Evolutionary conservation across 1,140 invertebrate species (phyloP).

Genomic region (Aricia agestis): DNA sequence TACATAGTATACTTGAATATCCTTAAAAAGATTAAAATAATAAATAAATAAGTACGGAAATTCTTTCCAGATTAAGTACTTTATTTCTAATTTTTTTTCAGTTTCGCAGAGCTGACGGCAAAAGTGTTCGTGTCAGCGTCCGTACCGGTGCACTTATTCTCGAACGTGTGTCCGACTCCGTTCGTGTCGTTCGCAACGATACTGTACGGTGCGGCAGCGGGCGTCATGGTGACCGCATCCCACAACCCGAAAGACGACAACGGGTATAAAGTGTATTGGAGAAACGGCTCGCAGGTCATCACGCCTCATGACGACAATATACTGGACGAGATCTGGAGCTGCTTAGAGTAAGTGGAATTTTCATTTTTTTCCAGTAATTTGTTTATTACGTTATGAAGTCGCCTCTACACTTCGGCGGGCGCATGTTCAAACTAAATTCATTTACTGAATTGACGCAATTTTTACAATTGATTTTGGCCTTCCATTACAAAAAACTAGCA

Average conservation of each 20-base stretch:
- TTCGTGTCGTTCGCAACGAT: conserved; percentile 91
- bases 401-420: no score
- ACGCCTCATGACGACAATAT: conserved; percentile 94
- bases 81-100: conserved; percentile 65
- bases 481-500: no score
- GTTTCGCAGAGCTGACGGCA: conserved; percentile 94
- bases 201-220: conserved; percentile 83
- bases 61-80: no score
- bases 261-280: conserved; percentile 99
- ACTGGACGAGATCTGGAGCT: conserved; percentile 85
- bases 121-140: conserved; percentile 86
- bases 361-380: no score
- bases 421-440: no score
- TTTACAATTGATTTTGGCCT: no score
- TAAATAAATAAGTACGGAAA: no score
- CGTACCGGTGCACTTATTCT: conserved; percentile 91
- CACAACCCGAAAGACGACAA: conserved; percentile 99
- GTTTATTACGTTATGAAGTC: no score
- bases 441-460: no score
- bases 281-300: conserved; percentile 97
- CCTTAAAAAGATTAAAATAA: no score
- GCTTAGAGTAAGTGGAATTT: conserved; percentile 77
- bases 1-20: no score
- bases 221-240: conserved; percentile 98
- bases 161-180: conserved; percentile 91